Evolutionary conservation across 2,797 vertebrate species (phyloP).

Genomic region (Manis pentadactyla): DNA sequence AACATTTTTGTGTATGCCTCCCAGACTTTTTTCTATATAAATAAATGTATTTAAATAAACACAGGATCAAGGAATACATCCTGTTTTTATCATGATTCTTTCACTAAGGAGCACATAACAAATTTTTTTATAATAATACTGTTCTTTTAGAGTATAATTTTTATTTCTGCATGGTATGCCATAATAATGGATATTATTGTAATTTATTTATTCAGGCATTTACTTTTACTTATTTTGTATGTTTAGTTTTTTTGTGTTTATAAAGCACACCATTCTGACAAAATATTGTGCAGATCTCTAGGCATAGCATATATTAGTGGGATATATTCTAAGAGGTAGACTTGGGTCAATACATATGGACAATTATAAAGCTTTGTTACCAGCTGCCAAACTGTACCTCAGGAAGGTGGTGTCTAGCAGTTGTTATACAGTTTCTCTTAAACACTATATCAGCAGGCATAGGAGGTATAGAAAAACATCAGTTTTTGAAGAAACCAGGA

Average conservation of each 20-base stretch:
- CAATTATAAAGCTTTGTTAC: background rate
- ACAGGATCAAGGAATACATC: background rate
- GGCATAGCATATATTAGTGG: background rate
- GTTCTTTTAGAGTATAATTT: background rate
- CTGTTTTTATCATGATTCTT: background rate
- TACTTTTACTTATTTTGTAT: background rate
- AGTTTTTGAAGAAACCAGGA: background rate
- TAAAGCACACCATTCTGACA: background rate
- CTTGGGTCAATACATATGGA: background rate
- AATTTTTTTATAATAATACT: background rate
- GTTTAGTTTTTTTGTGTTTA: background rate
- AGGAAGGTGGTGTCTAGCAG: background rate
- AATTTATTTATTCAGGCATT: slow-evolving; percentile 28
- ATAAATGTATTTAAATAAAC: background rate
- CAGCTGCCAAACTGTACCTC: background rate
- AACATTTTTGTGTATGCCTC: background rate
- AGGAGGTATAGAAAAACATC: background rate
- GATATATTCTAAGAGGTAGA: background rate
- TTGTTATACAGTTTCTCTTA: background rate
- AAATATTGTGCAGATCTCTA: background rate
- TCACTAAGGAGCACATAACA: background rate
- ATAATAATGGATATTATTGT: background rate
- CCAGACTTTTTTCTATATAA: background rate
- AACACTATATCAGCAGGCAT: background rate
- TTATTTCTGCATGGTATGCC: background rate